Percentiles rank a stretch among this genome's conserved stretches.
Conservation (phyloP, 2,888 invertebrate species). For the Gymnosoma rotundatum region DNA sequence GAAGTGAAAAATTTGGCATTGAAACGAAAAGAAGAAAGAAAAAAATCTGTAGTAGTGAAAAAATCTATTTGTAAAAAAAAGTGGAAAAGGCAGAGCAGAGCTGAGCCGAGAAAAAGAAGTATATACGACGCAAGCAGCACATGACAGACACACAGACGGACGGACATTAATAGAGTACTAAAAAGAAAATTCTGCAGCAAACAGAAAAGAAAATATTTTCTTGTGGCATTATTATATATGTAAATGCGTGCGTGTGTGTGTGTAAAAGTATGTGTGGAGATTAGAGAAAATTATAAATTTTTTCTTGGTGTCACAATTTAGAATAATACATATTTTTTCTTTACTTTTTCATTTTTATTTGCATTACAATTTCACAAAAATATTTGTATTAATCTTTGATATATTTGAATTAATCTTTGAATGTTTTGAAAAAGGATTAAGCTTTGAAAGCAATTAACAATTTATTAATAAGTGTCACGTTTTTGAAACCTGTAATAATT, state of each 20-base stretch:
- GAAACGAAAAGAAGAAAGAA: constrained; percentile 66
- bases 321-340: constrained; percentile 38
- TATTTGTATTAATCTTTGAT: no score
- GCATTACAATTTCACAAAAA: neutral
- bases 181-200: constrained; percentile 55
- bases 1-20: constrained; percentile 69
- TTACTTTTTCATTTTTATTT: neutral
- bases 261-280: constrained; percentile 45
- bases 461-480: neutral
- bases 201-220: constrained; percentile 52
- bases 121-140: constrained; percentile 60
- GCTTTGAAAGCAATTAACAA: neutral
- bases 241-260: constrained; percentile 21
- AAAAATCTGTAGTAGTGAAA: constrained; percentile 69
- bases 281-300: constrained; percentile 49
- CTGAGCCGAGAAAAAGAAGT: constrained; percentile 60
- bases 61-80: constrained; percentile 68
- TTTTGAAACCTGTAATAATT: no score
- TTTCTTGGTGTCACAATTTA: constrained; percentile 51
- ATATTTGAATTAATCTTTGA: no score
- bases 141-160: constrained; percentile 26
- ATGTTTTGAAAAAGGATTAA: no score
- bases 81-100: constrained; percentile 54
- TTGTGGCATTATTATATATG: constrained; percentile 13
- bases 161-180: constrained; percentile 45